phyloP scores from a whole-genome alignment of 2,888 invertebrate species.

The Hirtodrosophila cameraria region DNA sequence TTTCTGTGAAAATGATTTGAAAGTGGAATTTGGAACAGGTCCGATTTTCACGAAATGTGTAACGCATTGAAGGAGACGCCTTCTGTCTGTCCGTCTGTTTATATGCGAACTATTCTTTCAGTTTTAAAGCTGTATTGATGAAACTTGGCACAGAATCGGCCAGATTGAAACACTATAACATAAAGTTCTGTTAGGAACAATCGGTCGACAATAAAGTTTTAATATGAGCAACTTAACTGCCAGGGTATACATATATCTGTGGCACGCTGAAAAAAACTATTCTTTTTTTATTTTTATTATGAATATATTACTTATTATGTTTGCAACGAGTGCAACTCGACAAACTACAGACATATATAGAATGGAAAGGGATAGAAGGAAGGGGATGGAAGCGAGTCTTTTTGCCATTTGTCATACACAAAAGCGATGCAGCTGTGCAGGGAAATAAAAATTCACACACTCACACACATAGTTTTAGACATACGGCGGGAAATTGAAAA shows the following conservation, averaged over 20 bases:
- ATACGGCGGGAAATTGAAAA: conserved; percentile 24
- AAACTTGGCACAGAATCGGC: too few relatives aligned
- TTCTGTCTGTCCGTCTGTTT: too few relatives aligned
- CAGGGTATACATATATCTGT: not conserved
- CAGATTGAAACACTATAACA: too few relatives aligned
- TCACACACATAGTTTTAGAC: not conserved
- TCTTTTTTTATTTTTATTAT: conserved; percentile 45
- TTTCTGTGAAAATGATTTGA: too few relatives aligned
- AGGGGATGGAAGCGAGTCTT: conserved; percentile 12
- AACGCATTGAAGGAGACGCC: too few relatives aligned
- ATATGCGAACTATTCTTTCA: too few relatives aligned
- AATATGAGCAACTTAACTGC: too few relatives aligned
- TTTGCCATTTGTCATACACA: conserved; percentile 61
- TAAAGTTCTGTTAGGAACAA: too few relatives aligned
- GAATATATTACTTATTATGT: conserved; percentile 61
- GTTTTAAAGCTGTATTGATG: too few relatives aligned
- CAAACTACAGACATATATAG: conserved; percentile 13
- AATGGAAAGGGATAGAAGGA: not conserved
- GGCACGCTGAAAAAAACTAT: not conserved
- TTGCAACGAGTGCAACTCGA: conserved; percentile 36
- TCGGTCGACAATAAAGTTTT: too few relatives aligned
- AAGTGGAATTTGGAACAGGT: too few relatives aligned
- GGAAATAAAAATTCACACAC: conserved; percentile 43
- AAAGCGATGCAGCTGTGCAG: conserved; percentile 54
- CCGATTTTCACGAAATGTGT: too few relatives aligned